These are phyloP conservation scores for Saccostrea echinata DNA, from an alignment of 1,140 invertebrate genomes.

Conservation along the genomic window DNA sequence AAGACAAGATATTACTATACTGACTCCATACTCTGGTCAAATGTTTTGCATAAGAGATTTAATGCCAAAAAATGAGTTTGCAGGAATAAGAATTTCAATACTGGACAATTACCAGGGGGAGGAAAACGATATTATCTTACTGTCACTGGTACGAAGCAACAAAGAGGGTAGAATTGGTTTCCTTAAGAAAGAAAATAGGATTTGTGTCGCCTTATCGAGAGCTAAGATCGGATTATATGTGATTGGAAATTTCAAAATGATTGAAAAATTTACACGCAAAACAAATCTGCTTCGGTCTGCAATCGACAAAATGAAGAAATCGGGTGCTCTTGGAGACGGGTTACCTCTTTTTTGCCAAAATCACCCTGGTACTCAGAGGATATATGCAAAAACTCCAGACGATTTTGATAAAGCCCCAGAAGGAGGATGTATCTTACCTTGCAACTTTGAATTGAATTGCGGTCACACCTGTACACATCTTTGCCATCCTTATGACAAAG, in stretches of 20 bases:
- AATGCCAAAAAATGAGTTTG: conserved; percentile 63
- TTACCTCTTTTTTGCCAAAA: conserved; percentile 79
- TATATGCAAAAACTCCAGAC: conserved; percentile 54
- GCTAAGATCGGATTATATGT: conserved; percentile 87
- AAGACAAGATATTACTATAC: conserved; percentile 76
- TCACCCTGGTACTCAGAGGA: conserved; percentile 77
- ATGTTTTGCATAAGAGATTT: conserved; percentile 65
- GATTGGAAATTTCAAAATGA: conserved; percentile 88
- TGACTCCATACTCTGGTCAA: conserved; percentile 80
- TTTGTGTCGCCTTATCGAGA: conserved; percentile 91
- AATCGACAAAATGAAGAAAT: conserved; percentile 49
- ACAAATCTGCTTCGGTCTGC: conserved; percentile 79
- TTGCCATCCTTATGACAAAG: conserved; percentile 75
- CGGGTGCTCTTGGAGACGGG: conserved; percentile 69
- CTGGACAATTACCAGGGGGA: conserved; percentile 90
- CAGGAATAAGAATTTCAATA: conserved; percentile 81
- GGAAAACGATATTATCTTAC: conserved; percentile 90
- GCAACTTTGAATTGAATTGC: conserved; percentile 72
- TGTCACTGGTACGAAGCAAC: conserved; percentile 89
- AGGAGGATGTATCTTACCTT: conserved; percentile 76
- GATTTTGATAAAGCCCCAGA: conserved; percentile 77
- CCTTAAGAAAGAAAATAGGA: conserved; percentile 87
- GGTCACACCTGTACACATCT: conserved; percentile 71
- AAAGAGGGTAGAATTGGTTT: conserved; percentile 89
- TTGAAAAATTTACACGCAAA: conserved; percentile 81